Conservation (phyloP, 2,888 invertebrate species). For the Eudemis profundana region DNA sequence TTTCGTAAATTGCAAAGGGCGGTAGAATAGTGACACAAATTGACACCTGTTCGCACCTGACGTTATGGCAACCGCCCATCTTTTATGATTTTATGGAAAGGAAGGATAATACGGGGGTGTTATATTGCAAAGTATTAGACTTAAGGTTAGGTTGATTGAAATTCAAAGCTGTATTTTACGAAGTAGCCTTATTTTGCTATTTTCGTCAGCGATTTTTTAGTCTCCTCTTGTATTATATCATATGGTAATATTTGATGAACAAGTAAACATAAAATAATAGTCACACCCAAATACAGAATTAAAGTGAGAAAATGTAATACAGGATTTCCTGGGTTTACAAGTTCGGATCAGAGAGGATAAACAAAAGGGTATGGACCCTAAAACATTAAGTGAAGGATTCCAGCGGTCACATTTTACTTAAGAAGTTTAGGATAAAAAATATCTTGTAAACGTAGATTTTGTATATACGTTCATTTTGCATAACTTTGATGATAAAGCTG, state of each 20-base stretch:
- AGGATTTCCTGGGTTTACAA: slow-evolving; percentile 13
- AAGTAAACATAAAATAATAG: not conserved
- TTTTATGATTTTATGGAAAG: slow-evolving; percentile 23
- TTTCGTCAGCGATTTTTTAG: no score
- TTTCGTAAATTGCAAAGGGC: slow-evolving; percentile 11
- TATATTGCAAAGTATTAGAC: slow-evolving; percentile 16
- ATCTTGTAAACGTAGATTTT: not conserved
- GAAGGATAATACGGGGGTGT: slow-evolving; percentile 8
- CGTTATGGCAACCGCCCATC: slow-evolving; percentile 15
- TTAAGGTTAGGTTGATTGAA: not conserved
- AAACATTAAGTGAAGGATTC: slow-evolving; percentile 25
- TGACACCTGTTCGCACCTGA: slow-evolving; percentile 23
- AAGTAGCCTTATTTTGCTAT: no score
- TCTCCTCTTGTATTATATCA: no score
- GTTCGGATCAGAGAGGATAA: slow-evolving; percentile 22
- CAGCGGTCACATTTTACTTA: not conserved
- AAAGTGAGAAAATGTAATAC: not conserved
- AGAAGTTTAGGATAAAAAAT: not conserved
- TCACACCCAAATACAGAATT: not conserved
- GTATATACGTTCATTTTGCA: no score
- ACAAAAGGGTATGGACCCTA: slow-evolving; percentile 11
- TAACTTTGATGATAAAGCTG: not conserved
- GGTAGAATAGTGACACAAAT: slow-evolving; percentile 12
- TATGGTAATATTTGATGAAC: no score
- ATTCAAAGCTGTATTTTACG: no score